phyloP scores from a whole-genome alignment of 53 echinoderm and acorn worm genomes.

The Hippasteria phrygiana region DNA sequence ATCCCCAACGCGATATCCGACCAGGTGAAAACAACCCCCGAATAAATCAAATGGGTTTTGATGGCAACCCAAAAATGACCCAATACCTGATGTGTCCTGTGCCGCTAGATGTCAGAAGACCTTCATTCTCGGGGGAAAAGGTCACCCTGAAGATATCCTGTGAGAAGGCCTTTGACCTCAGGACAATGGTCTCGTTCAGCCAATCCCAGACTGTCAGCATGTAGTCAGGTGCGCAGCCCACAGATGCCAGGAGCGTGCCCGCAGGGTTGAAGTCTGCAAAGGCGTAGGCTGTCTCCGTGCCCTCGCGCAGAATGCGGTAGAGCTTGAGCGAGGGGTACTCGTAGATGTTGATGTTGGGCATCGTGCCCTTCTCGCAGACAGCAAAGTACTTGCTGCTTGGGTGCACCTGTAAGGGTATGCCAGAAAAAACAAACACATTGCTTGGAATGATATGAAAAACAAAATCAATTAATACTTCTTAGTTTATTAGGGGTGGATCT shows the following conservation, averaged over 20 bases:
- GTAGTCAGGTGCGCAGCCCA: conserved; percentile 89
- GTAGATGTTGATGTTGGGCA: conserved; percentile 91
- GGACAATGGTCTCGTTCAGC: conserved; percentile 85
- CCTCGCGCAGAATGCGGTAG: conserved; percentile 84
- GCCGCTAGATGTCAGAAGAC: conserved; percentile 92
- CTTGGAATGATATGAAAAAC: too few relatives aligned
- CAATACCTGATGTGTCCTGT: conserved; percentile 94
- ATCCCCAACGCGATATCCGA: too few relatives aligned
- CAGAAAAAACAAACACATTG: neutral
- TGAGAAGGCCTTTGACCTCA: conserved; percentile 97
- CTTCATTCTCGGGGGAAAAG: conserved; percentile 96
- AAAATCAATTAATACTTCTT: too few relatives aligned
- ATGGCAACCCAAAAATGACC: neutral
- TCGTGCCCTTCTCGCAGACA: conserved; percentile 89
- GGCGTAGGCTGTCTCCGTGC: conserved; percentile 88
- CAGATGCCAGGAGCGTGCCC: conserved; percentile 87
- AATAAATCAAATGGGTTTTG: neutral
- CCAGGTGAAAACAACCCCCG: too few relatives aligned
- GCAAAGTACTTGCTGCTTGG: conserved; percentile 96
- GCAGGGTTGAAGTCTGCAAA: conserved; percentile 97
- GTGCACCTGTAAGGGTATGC: conserved; percentile 75
- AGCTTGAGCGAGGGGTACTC: conserved; percentile 93
- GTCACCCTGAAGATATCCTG: conserved; percentile 98
- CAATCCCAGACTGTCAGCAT: conserved; percentile 99
- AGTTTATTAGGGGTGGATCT: too few relatives aligned